A percentile compares a stretch with the other conserved stretches of the same genome.
Conservation (phyloP, 2,888 invertebrate species). For the Machimus rusticus region DNA sequence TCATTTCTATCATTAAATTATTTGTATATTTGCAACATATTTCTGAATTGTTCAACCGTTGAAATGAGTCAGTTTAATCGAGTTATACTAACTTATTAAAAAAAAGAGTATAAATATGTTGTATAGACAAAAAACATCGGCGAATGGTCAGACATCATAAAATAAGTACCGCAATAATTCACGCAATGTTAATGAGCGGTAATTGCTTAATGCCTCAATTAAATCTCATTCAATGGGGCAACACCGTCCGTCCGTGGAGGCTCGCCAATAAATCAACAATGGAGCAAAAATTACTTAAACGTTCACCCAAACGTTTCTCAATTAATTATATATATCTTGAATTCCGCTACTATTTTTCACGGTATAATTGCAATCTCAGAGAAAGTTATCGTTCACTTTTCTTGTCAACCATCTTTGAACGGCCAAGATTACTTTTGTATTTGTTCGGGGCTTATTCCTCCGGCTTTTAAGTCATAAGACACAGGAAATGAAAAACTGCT, state of each 20-base stretch:
- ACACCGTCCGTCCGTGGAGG: neutral
- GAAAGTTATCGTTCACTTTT: neutral
- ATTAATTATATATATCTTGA: neutral
- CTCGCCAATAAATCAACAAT: neutral
- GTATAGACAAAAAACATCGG: neutral
- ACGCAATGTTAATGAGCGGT: neutral
- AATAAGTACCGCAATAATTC: neutral
- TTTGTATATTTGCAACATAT: neutral
- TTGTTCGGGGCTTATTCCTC: neutral
- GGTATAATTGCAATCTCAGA: neutral
- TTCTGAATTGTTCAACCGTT: no score
- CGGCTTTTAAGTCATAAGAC: neutral
- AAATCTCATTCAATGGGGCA: neutral
- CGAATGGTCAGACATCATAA: neutral
- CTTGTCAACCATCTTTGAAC: neutral
- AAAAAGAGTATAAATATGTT: neutral
- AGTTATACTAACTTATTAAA: neutral
- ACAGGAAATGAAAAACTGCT: neutral
- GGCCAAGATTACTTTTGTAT: neutral
- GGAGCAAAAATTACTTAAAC: neutral
- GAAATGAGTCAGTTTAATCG: neutral
- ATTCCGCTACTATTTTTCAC: neutral
- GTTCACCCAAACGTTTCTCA: neutral
- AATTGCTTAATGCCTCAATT: neutral
- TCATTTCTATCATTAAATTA: neutral